phyloP scores from a whole-genome alignment of 2,797 vertebrate genomes.

The Sebastes alutus region DNA sequence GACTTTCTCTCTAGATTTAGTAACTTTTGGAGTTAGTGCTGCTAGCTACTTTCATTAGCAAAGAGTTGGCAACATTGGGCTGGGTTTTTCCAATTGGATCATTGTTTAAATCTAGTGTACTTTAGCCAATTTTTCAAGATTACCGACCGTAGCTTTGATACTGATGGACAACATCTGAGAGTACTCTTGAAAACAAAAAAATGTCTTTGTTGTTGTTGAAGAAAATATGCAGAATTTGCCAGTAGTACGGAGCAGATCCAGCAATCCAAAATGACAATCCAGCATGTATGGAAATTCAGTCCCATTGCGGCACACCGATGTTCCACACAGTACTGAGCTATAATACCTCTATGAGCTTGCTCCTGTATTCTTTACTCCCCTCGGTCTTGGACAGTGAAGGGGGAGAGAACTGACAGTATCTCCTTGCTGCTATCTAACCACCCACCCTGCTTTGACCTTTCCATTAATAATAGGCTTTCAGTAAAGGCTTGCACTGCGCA shows the following conservation, averaged over 20 bases:
- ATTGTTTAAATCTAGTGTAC: too few species aligned
- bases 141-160: neutral
- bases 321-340: neutral
- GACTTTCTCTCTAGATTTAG: neutral
- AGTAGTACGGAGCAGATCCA: neutral
- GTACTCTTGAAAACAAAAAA: neutral
- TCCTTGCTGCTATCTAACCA: slow-evolving; percentile 60
- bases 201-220: slow-evolving; percentile 1
- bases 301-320: neutral
- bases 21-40: neutral
- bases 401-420: slow-evolving; percentile 60
- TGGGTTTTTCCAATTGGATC: too few species aligned
- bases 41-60: too few species aligned
- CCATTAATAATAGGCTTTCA: slow-evolving; percentile 80
- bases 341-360: slow-evolving; percentile 15
- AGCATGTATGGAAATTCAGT: neutral
- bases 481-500: slow-evolving; percentile 46
- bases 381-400: slow-evolving; percentile 36
- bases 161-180: slow-evolving; percentile 44
- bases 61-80: too few species aligned
- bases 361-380: slow-evolving; percentile 56
- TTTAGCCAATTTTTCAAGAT: too few species aligned
- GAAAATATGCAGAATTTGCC: neutral
- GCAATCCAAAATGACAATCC: neutral
- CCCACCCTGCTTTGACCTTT: slow-evolving; percentile 77